Evolutionary conservation across 2,888 invertebrate genomes (phyloP), one percentile per base, ranked within the genome.

Genomic region (Eupsilia transversa): DNA sequence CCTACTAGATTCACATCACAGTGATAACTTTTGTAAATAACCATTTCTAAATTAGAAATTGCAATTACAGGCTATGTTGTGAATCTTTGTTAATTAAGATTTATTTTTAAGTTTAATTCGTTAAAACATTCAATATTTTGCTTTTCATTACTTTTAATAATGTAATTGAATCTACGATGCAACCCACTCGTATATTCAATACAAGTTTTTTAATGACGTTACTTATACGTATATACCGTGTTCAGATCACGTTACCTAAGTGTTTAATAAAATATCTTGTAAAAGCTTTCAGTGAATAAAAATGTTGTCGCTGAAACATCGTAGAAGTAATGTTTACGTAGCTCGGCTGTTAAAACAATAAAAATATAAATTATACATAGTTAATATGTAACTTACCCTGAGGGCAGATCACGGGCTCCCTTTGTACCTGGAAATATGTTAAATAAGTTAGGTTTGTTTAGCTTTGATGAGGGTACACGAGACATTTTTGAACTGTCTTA

Each of bases 401-500:
- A 78, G 83, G 87, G 76, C 76, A 79, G 88, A 86, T 80, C 80
- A 76, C 79, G 76, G 81, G 65, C 56, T 85, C 68, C 76, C 80
- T 83, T 83, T 85, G 83, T 87, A 87, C 88, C 87, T 87, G 87
- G 70, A 87, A 87, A 85, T 87, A 79, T 85, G 74, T 79, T 79
- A 87, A 86, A 81, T 84, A 84, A 87, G 74, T 87, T 86, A 85
- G 71, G 68, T 82, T 77, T 82, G 69, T 65, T 79, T 73, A 77
- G 67, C 74, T 83, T 78, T 86, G 80, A 84, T 79, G 74, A 86
- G 71, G 79, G 76, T 77, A 74, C 63, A 71, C 72, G 72, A 74
- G 61, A 79, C 66, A 77, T 79, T 70, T 85, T 80, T 74, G 64
- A 83, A 72, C 66, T 64, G 72, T 83, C 76, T 80, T 71, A 61